A percentile compares a stretch with the other conserved stretches of the same genome.
Conservation (phyloP, 2,113 vertebrate genomes). For the Aegotheles bennettii region DNA sequence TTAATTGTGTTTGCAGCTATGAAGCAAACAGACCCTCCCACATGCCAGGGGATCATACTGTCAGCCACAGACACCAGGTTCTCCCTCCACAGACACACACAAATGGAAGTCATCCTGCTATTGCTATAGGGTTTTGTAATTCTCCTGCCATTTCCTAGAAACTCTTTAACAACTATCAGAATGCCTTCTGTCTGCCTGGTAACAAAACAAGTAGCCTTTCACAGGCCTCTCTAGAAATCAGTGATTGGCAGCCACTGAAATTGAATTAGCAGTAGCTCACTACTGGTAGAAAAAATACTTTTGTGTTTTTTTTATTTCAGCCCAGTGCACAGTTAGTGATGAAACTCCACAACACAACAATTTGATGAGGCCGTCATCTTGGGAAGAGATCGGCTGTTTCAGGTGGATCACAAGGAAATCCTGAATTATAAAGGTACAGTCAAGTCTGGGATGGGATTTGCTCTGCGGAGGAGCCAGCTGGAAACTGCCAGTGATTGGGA, state of each 20-base stretch:
- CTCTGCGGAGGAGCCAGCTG: neutral
- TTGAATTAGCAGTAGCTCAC: constrained; percentile 30
- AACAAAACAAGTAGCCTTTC: constrained; percentile 32
- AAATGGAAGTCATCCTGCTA: neutral
- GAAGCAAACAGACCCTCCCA: neutral
- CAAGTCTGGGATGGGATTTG: neutral
- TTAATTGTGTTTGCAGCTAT: neutral
- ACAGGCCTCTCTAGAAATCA: constrained; percentile 13
- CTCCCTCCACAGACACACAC: neutral
- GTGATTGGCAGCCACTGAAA: constrained; percentile 48
- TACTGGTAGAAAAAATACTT: neutral
- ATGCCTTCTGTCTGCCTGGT: constrained; percentile 2
- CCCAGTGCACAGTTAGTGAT: neutral
- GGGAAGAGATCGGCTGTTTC: neutral
- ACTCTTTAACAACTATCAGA: constrained; percentile 13
- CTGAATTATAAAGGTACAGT: neutral
- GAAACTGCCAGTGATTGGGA: neutral
- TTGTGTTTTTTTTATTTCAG: neutral
- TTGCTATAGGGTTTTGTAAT: neutral
- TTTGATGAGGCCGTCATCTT: neutral
- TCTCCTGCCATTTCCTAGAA: constrained; percentile 37
- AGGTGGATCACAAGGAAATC: neutral
- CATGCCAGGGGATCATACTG: neutral
- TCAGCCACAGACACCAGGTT: neutral
- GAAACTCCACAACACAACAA: neutral